These are phyloP conservation scores for Pagrus major DNA, from an alignment of 2,113 vertebrate genomes.

Conservation along the genomic window DNA sequence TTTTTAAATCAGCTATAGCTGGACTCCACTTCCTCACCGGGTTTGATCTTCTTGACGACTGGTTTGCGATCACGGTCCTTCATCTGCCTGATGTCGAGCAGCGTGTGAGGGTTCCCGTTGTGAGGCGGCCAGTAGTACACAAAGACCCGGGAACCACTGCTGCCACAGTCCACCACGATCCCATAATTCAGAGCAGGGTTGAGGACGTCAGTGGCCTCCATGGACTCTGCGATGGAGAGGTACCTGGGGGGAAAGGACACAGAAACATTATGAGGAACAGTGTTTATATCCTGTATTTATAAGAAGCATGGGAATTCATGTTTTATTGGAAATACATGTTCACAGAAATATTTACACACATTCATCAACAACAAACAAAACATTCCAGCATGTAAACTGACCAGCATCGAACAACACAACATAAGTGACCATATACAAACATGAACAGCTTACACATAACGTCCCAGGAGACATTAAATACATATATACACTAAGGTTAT, in stretches of 20 bases:
- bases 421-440: not conserved
- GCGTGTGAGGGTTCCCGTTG: constrained; percentile 95
- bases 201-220: constrained; percentile 91
- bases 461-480: too few species aligned
- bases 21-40: constrained; percentile 82
- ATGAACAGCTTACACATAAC: too few species aligned
- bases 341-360: too few species aligned
- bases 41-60: constrained; percentile 98
- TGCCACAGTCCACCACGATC: constrained; percentile 95
- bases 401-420: not conserved
- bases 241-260: constrained; percentile 79
- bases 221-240: constrained; percentile 88
- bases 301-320: not conserved
- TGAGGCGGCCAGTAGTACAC: constrained; percentile 97
- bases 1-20: not conserved
- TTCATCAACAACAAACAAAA: not conserved
- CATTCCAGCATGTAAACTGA: not conserved
- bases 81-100: constrained; percentile 97
- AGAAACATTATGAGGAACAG: not conserved
- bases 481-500: too few species aligned
- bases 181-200: constrained; percentile 93
- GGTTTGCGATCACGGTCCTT: constrained; percentile 90
- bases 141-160: constrained; percentile 94
- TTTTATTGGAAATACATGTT: not conserved
- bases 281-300: not conserved